phyloP scores from a whole-genome alignment of 2,113 vertebrate species.

The Vidua macroura region DNA sequence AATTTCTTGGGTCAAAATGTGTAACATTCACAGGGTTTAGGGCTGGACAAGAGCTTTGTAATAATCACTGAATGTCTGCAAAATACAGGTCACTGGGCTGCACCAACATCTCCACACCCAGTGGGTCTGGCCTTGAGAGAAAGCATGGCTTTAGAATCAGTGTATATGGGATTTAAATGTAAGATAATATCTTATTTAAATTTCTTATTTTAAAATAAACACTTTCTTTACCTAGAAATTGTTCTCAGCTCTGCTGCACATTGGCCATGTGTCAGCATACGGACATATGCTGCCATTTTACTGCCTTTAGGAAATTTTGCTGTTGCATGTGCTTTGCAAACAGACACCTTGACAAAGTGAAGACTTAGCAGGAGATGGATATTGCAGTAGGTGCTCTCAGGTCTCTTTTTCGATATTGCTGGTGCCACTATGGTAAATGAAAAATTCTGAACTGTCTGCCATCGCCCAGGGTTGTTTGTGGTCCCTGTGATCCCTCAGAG shows the following conservation, averaged over 20 bases:
- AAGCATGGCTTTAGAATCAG: neutral
- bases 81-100: neutral
- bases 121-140: neutral
- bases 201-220: neutral
- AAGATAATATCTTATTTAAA: neutral
- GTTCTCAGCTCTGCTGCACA: neutral
- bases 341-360: neutral
- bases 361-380: fast-evolving
- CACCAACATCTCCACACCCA: neutral
- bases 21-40: neutral
- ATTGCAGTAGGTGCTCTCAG: neutral
- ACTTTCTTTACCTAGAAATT: neutral
- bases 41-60: neutral
- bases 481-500: neutral
- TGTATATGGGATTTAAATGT: neutral
- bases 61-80: neutral
- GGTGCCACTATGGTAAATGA: neutral
- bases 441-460: neutral
- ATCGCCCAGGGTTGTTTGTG: neutral
- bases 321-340: neutral
- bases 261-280: neutral
- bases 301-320: neutral
- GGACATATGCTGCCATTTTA: neutral
- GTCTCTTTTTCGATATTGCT: neutral
- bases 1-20: neutral